phyloP scores from a whole-genome alignment of 1,140 invertebrate genomes.

The Pectinophora gossypiella region DNA sequence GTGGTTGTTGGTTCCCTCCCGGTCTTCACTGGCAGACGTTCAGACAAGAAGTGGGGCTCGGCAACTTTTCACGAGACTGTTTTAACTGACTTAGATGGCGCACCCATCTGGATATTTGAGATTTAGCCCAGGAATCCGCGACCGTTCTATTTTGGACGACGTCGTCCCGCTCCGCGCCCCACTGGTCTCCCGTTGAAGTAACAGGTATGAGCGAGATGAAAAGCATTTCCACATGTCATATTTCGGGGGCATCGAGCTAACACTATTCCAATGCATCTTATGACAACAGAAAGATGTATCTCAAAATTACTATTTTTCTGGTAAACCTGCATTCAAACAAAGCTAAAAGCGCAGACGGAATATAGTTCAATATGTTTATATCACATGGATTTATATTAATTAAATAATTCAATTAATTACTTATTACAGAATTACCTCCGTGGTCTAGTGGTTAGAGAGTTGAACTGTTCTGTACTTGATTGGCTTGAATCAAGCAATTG shows the following conservation, averaged over 20 bases:
- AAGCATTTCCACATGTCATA: conserved; percentile 43
- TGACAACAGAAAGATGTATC: background rate
- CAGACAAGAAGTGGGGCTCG: conserved; percentile 84
- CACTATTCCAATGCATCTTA: conserved; percentile 36
- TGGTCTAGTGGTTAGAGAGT: too few relatives aligned
- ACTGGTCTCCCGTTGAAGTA: background rate
- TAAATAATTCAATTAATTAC: too few relatives aligned
- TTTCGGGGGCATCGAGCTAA: conserved; percentile 20
- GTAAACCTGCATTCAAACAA: too few relatives aligned
- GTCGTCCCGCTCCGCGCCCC: conserved; percentile 39
- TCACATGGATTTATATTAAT: too few relatives aligned
- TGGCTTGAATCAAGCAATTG: too few relatives aligned
- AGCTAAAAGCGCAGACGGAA: too few relatives aligned
- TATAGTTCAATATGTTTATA: too few relatives aligned
- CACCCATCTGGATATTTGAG: conserved; percentile 76
- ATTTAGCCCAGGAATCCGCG: conserved; percentile 76
- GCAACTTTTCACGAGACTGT: conserved; percentile 79
- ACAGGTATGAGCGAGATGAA: conserved; percentile 56
- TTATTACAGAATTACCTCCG: too few relatives aligned
- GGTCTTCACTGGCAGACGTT: conserved; percentile 81
- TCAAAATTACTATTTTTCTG: too few relatives aligned
- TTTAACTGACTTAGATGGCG: conserved; percentile 85
- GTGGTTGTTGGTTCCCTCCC: conserved; percentile 75
- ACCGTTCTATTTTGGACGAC: conserved; percentile 74
- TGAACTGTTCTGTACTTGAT: too few relatives aligned